Evolutionary conservation across 2,888 invertebrate genomes (phyloP), one percentile per base, ranked within the genome.

Genomic region (Mechanitis messenoides): DNA sequence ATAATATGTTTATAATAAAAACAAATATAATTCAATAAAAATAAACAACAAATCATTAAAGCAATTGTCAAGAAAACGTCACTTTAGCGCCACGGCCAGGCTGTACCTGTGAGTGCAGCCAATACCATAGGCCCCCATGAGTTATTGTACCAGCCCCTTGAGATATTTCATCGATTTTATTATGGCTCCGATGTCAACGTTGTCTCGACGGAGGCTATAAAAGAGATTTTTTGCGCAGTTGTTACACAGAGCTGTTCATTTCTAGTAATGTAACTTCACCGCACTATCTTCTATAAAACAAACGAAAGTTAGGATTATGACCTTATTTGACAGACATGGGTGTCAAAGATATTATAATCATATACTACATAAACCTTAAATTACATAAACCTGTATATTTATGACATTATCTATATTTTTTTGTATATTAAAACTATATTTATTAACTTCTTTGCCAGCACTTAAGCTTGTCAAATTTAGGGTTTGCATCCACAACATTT

Each of bases 91-190:
- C 67, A 61, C 63, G 61, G 71, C 74, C 73, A 76, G 80, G 55
- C 79, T 72, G 80, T 88, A 87, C 87, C 87, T 87, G 87, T 85
- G 79, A 83, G 20, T 73, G 68, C 33, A 56, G 42, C 33, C 57
- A 58, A 58, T 55, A 62, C 54, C 58, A 64, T 60, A 64, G 61
- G 56, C 59, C 59, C 50, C 54, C 64, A 83, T 86, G 87, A 87
- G 77, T 87, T 85, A 87, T 82, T 74, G 74, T 71, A 69, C 74
- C 79, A 78, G 81, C 78, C 85, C 85, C 82, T 78, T 81, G 83
- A 73, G 70, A 90, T 90, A 89, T 87, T 86, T 90, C 89, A 90
- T 88, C 85, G 87, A 89, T 88, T 90, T 90, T 90, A 90, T 90
- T 88, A 81, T 85, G 89, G 89, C 90, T 87, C 90, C 89, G 74